phyloP scores from a whole-genome alignment of 2,888 invertebrate genomes.

The Tenthredo distinguenda region DNA sequence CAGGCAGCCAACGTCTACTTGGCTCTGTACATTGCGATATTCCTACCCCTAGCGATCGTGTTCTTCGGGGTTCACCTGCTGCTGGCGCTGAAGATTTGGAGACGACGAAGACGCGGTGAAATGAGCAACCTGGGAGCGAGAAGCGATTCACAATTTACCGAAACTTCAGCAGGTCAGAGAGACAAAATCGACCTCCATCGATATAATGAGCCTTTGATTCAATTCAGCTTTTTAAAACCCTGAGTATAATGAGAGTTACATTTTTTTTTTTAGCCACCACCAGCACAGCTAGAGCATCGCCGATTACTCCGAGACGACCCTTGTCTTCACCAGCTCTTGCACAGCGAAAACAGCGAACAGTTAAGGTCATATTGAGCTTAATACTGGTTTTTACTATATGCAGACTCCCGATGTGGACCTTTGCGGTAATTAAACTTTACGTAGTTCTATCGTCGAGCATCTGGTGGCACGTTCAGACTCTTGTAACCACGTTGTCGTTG shows the following conservation, averaged over 20 bases:
- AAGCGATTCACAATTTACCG: conserved; percentile 60
- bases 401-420: conserved; percentile 81
- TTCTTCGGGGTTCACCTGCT: conserved; percentile 65
- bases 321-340: conserved; percentile 59
- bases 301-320: conserved; percentile 40
- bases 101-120: conserved; percentile 60
- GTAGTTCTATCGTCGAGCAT: conserved; percentile 65
- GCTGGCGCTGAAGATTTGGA: conserved; percentile 64
- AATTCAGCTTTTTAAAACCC: neutral
- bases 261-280: conserved; percentile 58
- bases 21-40: conserved; percentile 64
- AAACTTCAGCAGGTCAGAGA: conserved; percentile 59
- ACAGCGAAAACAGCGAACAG: conserved; percentile 80
- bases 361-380: conserved; percentile 80
- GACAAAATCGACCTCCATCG: conserved; percentile 39
- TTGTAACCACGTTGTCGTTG: conserved; percentile 80
- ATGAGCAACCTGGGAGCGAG: conserved; percentile 57
- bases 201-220: neutral
- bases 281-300: conserved; percentile 54
- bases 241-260: neutral
- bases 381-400: conserved; percentile 80
- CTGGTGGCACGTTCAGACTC: conserved; percentile 79
- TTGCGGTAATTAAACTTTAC: conserved; percentile 78
- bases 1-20: conserved; percentile 61
- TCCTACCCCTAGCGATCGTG: conserved; percentile 64